Evolutionary conservation across 2,797 vertebrate species (phyloP).

Genomic region (Tapera naevia): DNA sequence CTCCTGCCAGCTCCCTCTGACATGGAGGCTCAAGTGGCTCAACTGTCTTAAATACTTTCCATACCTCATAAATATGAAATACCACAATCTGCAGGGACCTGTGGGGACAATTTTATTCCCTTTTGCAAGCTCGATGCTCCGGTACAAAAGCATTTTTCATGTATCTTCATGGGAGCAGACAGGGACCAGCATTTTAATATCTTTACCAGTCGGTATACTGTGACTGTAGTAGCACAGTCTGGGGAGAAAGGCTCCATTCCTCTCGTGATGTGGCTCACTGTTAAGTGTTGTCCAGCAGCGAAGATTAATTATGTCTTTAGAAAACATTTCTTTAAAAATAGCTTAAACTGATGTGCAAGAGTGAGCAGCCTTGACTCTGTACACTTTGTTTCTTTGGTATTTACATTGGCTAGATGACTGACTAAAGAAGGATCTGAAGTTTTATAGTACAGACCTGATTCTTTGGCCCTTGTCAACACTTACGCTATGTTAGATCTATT

Average conservation of each 20-base stretch:
- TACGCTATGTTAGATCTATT: background rate
- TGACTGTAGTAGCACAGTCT: background rate
- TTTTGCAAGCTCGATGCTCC: background rate
- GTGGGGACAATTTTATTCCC: background rate
- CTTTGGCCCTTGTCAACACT: background rate
- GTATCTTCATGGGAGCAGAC: background rate
- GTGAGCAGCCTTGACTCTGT: background rate
- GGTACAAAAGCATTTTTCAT: background rate
- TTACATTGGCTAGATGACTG: background rate
- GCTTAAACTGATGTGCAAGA: background rate
- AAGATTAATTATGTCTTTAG: background rate
- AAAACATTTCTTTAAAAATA: background rate
- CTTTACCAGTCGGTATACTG: background rate
- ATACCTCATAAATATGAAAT: background rate
- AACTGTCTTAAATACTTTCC: background rate
- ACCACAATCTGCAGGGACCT: background rate
- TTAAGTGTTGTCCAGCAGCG: background rate
- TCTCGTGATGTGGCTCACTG: background rate
- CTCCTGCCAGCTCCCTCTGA: background rate
- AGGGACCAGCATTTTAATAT: background rate
- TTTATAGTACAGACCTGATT: background rate
- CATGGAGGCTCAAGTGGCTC: background rate
- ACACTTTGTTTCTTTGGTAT: background rate
- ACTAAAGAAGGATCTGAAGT: background rate
- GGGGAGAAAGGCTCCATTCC: background rate